Evolutionary conservation across 2,888 invertebrate genomes (phyloP), one percentile per base, ranked within the genome.

Genomic region (Oscheius onirici): DNA sequence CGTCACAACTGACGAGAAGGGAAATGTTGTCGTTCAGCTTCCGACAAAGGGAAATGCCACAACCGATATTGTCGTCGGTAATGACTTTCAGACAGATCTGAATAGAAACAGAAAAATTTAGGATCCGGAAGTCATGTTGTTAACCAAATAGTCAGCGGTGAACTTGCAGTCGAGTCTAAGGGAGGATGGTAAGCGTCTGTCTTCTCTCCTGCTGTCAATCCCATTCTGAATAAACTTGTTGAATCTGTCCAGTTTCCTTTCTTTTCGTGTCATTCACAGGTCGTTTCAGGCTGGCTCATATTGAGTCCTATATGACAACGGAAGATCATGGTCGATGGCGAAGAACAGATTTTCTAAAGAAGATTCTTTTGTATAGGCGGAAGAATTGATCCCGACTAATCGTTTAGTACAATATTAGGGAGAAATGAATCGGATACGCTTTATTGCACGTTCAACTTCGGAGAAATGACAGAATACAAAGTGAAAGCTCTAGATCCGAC

Each of bases 181-280:
- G 63, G 63, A n/a, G 63, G 63, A 49, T 63, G 63, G 63, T 63
- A 34, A 63, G 46, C 3, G 17, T 40, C 43, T 22, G 58, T 22
- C 34, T 34, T 40, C 40, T 40, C 46, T 46, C 46, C n/a, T 46
- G 46, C 34, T 34, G 34, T 34, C 34, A 34, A 34, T 34, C 34
- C 8, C 3, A 34, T 8, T 34, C n/a, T 17, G 41, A 58, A 58
- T 58, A 58, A 58, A 58, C 41, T 58, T 58, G 58, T 58, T 58
- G 58, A 57, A 34, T 55, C 28, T 28, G 10, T 26, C 28, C 55
- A 55, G 55, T 24, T 28, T 46, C 46, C 15, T 8, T 15, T 46
- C 15, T 20, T 13, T 15, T 3, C 15, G 3, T 5, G n/a, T 8
- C 5, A 20, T 46, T 46, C 13, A 10, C 3, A 46, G 46, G 20